Percentiles rank a stretch among this genome's conserved stretches.
These are phyloP conservation scores for Drosophila pegasa DNA, from an alignment of 2,888 invertebrate genomes.

Conservation along the genomic window DNA sequence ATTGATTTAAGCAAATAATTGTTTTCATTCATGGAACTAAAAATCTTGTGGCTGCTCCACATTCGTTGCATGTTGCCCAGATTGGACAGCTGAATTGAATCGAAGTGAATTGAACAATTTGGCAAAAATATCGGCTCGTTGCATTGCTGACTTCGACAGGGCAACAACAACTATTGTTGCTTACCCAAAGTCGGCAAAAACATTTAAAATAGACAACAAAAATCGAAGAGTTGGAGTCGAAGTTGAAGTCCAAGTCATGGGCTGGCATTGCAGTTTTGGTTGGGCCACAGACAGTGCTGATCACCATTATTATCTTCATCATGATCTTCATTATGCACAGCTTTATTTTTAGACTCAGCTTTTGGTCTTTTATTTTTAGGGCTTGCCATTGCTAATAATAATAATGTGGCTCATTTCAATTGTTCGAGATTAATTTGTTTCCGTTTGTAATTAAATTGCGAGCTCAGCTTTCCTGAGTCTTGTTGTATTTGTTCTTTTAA, in stretches of 20 bases:
- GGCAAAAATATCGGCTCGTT: conserved; percentile 34
- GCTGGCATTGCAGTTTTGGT: conserved; percentile 27
- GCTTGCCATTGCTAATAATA: conserved; percentile 58
- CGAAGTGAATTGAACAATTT: conserved; percentile 5
- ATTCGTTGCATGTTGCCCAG: conserved; percentile 15
- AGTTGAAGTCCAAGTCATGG: conserved; percentile 40
- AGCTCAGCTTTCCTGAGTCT: conserved; percentile 35
- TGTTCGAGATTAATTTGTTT: conserved; percentile 74
- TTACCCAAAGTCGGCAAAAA: conserved; percentile 43
- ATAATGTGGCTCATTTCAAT: conserved; percentile 70
- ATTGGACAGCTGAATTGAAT: conserved; percentile 12
- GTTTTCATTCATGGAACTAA: conserved; percentile 1
- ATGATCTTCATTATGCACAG: conserved; percentile 13
- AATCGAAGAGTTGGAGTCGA: conserved; percentile 32
- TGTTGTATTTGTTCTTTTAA: conserved; percentile 26
- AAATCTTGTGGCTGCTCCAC: conserved; percentile 7
- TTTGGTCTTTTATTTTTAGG: conserved; percentile 16
- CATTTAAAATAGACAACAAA: conserved; percentile 36
- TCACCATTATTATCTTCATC: conserved; percentile 12
- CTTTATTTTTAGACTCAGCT: background rate
- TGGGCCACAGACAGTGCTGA: conserved; percentile 13
- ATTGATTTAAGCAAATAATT: conserved; percentile 7
- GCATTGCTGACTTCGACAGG: conserved; percentile 28
- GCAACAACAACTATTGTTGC: conserved; percentile 20
- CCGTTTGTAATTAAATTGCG: conserved; percentile 72